Conservation (phyloP, 37 sponge, comb jelly and placozoan species). For the Beroe ovata region DNA sequence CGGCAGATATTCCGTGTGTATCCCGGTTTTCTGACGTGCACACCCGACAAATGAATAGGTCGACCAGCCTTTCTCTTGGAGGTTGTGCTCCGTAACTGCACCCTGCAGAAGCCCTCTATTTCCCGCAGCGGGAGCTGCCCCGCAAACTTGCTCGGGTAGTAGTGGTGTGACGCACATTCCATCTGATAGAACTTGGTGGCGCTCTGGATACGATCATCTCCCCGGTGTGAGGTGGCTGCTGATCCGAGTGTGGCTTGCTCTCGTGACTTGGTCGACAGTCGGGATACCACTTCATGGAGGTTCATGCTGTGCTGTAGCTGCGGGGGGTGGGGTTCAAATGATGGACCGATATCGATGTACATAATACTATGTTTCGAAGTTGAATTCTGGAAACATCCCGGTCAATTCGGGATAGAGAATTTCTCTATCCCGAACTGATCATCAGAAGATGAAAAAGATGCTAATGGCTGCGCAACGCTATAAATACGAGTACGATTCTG, state of each 20-base stretch:
- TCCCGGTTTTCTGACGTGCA: not conserved
- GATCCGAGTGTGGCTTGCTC: not conserved
- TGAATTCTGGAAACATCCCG: too few relatives aligned
- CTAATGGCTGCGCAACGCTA: too few relatives aligned
- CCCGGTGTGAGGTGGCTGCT: not conserved
- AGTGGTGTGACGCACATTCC: constrained; percentile 16
- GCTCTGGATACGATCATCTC: too few relatives aligned
- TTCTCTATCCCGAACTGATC: too few relatives aligned
- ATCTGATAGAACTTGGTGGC: constrained; percentile 33
- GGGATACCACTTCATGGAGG: not conserved
- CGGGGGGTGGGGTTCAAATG: too few relatives aligned
- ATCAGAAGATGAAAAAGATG: too few relatives aligned
- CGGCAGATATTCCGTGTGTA: not conserved
- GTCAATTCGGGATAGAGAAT: too few relatives aligned
- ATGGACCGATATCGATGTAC: too few relatives aligned
- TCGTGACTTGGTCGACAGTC: not conserved
- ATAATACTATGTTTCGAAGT: too few relatives aligned
- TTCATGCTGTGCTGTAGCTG: too few relatives aligned
- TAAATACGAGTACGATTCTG: too few relatives aligned
- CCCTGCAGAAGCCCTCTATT: constrained; percentile 32
- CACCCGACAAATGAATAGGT: not conserved
- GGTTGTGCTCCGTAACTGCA: constrained; percentile 18
- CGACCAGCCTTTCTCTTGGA: constrained; percentile 1
- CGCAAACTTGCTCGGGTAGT: not conserved
- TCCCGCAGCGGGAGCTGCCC: constrained; percentile 36